These are phyloP conservation scores for Lamellibrachia columna DNA, from an alignment of 2,888 invertebrate genomes.

Conservation along the genomic window DNA sequence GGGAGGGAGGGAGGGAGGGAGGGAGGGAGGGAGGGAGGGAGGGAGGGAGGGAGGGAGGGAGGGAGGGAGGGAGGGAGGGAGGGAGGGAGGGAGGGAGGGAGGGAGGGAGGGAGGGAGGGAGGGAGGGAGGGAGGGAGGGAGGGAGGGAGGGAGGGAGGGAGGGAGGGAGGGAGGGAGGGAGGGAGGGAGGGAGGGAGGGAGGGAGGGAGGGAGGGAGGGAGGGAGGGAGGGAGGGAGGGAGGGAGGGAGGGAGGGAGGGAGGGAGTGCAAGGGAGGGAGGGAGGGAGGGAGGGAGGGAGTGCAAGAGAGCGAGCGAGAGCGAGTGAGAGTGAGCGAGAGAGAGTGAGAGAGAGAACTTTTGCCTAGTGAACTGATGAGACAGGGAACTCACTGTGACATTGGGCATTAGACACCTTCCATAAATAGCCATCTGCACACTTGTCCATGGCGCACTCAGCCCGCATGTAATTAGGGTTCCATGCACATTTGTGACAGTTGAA, in stretches of 20 bases:
- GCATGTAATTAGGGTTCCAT: neutral
- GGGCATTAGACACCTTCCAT: neutral
- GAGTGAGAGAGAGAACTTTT: neutral
- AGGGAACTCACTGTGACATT: neutral
- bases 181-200: neutral
- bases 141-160: neutral
- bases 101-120: neutral
- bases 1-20: no score
- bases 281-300: neutral
- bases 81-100: neutral
- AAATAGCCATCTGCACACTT: neutral
- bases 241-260: no score
- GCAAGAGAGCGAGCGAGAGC: neutral
- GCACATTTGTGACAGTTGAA: neutral
- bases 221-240: neutral
- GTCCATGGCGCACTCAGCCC: neutral
- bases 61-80: neutral
- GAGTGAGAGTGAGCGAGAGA: neutral
- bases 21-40: neutral
- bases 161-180: neutral
- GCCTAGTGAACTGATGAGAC: neutral
- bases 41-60: neutral
- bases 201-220: neutral
- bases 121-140: no score
- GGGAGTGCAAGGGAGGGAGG: neutral